Base-by-base conservation (phyloP, 2,888 invertebrate species). In the Clistopyga incitator region DNA sequence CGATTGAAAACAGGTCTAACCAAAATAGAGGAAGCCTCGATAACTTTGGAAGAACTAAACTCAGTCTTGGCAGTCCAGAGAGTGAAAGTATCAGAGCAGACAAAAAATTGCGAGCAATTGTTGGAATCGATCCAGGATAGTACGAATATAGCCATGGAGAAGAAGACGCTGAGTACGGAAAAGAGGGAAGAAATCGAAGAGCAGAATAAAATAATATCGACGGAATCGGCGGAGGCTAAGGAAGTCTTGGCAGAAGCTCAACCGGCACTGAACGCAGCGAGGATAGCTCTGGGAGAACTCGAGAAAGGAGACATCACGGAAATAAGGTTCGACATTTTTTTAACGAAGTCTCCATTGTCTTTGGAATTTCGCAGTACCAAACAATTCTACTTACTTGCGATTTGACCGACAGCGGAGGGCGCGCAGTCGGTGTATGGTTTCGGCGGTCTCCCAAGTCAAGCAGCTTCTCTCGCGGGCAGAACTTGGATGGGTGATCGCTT, bases 231-330 rank as follows among this genome's bases (percentile, higher is more conserved):
- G 0, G 98, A 98, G 64, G 98, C 98, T 0, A 97, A 97, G 91
- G 96, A 95, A 86, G 96, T 95, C 0, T 93, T 98, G 68, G 95
- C 96, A 0, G 97, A 96, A 54, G 98, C 98, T 0, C 93, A 98
- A 91, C 98, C 98, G 0, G 98, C 97, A 0, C 93, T 98, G 0
- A 97, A 98, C 89, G 95, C 95, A 11, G 98, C 98, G 0, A 94
- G 97, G 81, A 90, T 95, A 15, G 98, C 98, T 0, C 94, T 98
- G 0, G 95, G 96, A 0, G 97, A 98, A 86, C 94, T 98, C 61
- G 97, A 98, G 71, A 98, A 98, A 93, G 95, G 96, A 0, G 98
- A 98, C 89, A 98, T 98, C 87, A 98, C 98, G 25, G 98, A 98
- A 94, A 98, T 98, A 86, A 94, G 94, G 94, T 94, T 76, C 1